Conservation (phyloP, 2,888 invertebrate genomes). For the Balanococcus diminutus region DNA sequence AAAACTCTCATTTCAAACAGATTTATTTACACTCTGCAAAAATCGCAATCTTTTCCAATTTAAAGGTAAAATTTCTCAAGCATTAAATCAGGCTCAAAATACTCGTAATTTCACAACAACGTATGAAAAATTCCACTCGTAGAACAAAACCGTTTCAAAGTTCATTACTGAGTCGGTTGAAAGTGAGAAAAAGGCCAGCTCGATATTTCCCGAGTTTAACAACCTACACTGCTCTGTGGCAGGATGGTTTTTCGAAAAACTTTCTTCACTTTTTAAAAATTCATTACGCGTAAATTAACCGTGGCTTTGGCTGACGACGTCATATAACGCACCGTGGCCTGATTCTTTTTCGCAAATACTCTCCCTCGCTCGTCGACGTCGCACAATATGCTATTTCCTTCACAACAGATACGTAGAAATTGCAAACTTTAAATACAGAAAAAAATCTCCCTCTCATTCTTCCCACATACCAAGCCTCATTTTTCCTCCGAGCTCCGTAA, state of each 20-base stretch:
- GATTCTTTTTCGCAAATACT: background rate
- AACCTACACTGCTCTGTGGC: background rate
- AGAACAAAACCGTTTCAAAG: background rate
- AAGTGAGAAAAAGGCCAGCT: background rate
- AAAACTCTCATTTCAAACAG: too few relatives aligned
- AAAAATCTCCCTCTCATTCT: background rate
- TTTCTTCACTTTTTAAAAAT: constrained; percentile 25
- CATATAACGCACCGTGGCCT: background rate
- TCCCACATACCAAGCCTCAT: background rate
- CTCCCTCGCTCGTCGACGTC: background rate
- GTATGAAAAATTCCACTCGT: background rate
- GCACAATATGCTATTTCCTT: background rate
- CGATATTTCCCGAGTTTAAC: background rate
- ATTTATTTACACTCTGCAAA: too few relatives aligned
- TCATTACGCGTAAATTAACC: constrained; percentile 19
- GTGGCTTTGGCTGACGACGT: background rate
- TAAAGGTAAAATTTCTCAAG: too few relatives aligned
- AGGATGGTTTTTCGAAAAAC: background rate
- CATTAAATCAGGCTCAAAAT: too few relatives aligned
- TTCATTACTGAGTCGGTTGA: background rate
- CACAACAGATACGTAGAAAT: background rate
- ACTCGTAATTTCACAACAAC: too few relatives aligned
- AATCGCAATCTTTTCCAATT: too few relatives aligned
- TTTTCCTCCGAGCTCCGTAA: background rate
- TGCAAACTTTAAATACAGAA: background rate